Evolutionary conservation across 2,113 vertebrate genomes (phyloP).

Genomic region (Steatornis caripensis): DNA sequence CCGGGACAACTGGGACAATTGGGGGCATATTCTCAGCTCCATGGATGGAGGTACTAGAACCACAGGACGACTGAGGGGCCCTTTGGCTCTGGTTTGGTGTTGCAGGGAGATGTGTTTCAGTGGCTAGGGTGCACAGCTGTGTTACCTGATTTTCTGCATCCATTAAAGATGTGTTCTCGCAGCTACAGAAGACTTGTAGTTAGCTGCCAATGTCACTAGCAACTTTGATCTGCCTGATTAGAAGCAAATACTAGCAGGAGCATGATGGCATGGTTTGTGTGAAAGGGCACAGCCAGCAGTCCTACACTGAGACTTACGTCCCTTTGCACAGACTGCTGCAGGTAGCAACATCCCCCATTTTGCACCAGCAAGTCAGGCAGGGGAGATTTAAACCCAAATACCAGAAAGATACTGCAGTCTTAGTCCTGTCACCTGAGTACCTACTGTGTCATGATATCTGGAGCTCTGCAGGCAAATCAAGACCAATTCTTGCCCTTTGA

Average conservation of each 20-base stretch:
- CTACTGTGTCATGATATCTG: not conserved
- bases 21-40: not conserved
- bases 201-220: not conserved
- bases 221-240: not conserved
- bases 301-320: not conserved
- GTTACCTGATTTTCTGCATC: not conserved
- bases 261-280: not conserved
- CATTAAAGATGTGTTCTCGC: rapidly evolving
- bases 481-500: not conserved
- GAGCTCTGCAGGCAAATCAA: not conserved
- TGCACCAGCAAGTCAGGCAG: not conserved
- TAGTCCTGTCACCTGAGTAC: not conserved
- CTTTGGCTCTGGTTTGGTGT: not conserved
- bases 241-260: not conserved
- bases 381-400: not conserved
- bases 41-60: not conserved
- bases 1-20: too few relatives aligned
- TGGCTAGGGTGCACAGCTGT: not conserved
- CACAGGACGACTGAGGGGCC: rapidly evolving
- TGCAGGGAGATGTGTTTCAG: not conserved
- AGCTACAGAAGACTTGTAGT: not conserved
- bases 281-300: not conserved
- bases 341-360: not conserved
- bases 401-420: not conserved
- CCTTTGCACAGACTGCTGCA: not conserved